Base-by-base conservation (phyloP, 2,888 invertebrate genomes). In the Drosophila acutilabella region DNA sequence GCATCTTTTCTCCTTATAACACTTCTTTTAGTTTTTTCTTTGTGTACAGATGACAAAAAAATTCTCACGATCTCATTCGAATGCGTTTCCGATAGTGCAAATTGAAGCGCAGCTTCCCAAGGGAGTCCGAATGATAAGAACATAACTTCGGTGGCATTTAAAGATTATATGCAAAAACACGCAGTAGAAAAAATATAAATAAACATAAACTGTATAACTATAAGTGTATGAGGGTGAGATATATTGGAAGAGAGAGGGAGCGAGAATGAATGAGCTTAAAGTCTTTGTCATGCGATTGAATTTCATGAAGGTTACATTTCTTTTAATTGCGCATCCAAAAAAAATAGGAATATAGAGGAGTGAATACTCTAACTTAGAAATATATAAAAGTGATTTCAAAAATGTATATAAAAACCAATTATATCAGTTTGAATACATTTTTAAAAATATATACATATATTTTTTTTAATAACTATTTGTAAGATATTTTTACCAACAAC, bases 291-390 rank as follows among this genome's bases (percentile, higher is more conserved):
- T 73, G 69, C 85, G 88, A 85, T 88, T 83, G 64, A 81, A 64
- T 88, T 78, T 85, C 83, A 71, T 73, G 68, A 67, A 78, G 69
- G 74, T 87, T 83, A 38, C 78, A 71, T 78, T 86, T 86, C 68
- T 76, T 86, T 78, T 68, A 87, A 84, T 76, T 84, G 89, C 84
- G 82, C 82, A 82, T 82, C 85, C 57, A 75, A 73, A 60, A 69
- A 67, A 69, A 68, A 42, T 2, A 20, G 33, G 16, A 13, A 26
- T 38, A 6, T 6, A n/a, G 57, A 36, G 7, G 6, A 13, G 13
- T 4, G n/a, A n/a, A 57, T 57, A 47, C 57, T 0, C 57, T 54
- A 0, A 45, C 20, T 48, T 13, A 26, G 26, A 26, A 26, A 26
- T 2, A 7, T 8, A 7, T 26, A 2, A 8, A 5, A 1, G 30